phyloP scores from a whole-genome alignment of 1,140 invertebrate species.

The Trichonephila clavipes region DNA sequence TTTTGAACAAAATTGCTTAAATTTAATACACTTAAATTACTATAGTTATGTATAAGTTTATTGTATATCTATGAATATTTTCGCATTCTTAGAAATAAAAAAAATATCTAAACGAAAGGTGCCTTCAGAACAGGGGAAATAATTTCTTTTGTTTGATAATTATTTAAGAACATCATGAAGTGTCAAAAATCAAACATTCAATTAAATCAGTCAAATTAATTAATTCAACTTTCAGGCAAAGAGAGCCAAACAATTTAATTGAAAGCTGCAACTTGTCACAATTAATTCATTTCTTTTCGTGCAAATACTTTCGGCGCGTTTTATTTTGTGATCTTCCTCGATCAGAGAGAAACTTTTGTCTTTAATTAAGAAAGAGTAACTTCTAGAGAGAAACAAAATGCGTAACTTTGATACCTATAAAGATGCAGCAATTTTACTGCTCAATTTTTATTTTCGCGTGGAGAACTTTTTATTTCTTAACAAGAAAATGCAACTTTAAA shows the following conservation, averaged over 20 bases:
- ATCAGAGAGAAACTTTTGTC: neutral
- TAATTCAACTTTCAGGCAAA: neutral
- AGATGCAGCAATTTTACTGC: neutral
- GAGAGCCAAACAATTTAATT: neutral
- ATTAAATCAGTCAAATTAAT: neutral
- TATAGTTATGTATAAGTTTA: neutral
- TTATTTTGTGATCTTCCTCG: neutral
- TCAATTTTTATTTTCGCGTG: neutral
- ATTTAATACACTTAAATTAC: neutral
- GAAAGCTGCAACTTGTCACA: neutral
- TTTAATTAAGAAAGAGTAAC: neutral
- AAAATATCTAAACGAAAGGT: neutral
- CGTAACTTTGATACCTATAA: neutral
- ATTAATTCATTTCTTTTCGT: neutral
- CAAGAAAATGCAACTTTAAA: too few relatives aligned
- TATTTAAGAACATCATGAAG: neutral
- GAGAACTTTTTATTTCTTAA: too few relatives aligned
- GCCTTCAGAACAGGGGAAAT: neutral
- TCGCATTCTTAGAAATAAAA: neutral
- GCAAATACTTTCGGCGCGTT: neutral
- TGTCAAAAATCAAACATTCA: neutral
- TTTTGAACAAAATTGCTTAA: neutral
- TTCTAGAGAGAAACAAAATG: neutral
- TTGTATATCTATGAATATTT: neutral
- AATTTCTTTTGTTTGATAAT: neutral